phyloP scores from a whole-genome alignment of 2,113 vertebrate species.

The Coryphaenoides rupestris region DNA sequence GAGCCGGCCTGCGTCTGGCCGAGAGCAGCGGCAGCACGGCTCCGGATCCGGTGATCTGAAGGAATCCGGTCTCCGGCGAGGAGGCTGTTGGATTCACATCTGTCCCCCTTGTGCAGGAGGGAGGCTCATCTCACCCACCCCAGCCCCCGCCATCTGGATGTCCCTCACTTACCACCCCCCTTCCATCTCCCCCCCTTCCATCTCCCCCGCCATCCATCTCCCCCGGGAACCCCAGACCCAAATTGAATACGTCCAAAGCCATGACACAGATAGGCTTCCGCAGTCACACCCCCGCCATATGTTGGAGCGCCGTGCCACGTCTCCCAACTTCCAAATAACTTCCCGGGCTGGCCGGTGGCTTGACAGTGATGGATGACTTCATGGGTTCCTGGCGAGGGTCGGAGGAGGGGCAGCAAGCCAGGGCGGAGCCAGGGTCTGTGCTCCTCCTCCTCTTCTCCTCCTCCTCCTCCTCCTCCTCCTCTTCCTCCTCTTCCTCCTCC shows the following conservation, averaged over 20 bases:
- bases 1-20: too few relatives aligned
- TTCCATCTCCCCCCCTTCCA: neutral
- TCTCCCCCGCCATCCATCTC: neutral
- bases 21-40: too few relatives aligned
- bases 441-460: too few relatives aligned
- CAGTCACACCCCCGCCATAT: neutral
- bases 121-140: neutral
- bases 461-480: too few relatives aligned
- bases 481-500: too few relatives aligned
- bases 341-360: neutral
- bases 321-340: slow-evolving; percentile 3
- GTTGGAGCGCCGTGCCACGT: neutral
- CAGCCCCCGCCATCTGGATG: neutral
- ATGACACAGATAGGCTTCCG: neutral
- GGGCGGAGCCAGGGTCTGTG: too few relatives aligned
- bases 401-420: too few relatives aligned
- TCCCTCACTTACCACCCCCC: neutral
- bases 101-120: neutral
- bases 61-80: neutral
- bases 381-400: neutral
- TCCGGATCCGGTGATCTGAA: too few relatives aligned
- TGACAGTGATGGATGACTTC: neutral
- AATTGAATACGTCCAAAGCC: neutral
- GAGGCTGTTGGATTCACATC: neutral
- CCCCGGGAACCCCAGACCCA: neutral